These are phyloP conservation scores for Hiodon tergisus DNA, from an alignment of 2,113 vertebrate genomes.

Conservation along the genomic window DNA sequence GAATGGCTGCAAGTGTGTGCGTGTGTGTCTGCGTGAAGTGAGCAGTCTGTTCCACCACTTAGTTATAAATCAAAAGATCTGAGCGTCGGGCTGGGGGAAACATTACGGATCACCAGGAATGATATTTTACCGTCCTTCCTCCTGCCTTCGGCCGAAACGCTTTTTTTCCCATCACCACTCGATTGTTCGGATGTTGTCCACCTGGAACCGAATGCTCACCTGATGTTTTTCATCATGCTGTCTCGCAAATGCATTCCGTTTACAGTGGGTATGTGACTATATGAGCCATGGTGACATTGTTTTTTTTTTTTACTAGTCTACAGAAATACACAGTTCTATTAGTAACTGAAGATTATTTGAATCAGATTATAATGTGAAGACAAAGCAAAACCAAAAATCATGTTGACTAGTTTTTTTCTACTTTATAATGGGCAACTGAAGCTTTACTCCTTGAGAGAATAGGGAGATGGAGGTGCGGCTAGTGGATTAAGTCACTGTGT, in stretches of 20 bases:
- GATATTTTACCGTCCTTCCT: slow-evolving; percentile 2
- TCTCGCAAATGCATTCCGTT: too few species aligned
- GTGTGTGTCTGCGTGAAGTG: neutral
- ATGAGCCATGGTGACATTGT: too few species aligned
- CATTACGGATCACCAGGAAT: slow-evolving; percentile 3
- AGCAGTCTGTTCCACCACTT: neutral
- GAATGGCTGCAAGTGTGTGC: neutral
- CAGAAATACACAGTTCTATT: too few species aligned
- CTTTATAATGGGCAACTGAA: too few species aligned
- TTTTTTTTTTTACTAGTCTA: too few species aligned
- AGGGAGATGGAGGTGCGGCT: neutral
- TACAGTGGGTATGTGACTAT: too few species aligned
- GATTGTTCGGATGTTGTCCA: neutral
- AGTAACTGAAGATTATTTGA: too few species aligned
- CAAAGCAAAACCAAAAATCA: neutral
- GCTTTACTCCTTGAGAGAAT: neutral
- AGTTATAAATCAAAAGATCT: slow-evolving; percentile 12
- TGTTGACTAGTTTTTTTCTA: too few species aligned
- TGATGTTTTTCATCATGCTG: too few species aligned
- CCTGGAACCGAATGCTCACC: too few species aligned
- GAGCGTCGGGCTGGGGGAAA: neutral
- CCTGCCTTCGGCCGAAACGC: neutral
- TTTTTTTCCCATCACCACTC: neutral
- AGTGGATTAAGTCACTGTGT: neutral
- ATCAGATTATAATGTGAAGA: neutral